phyloP scores from a whole-genome alignment of 2,797 vertebrate species.

The Thaleichthys pacificus region DNA sequence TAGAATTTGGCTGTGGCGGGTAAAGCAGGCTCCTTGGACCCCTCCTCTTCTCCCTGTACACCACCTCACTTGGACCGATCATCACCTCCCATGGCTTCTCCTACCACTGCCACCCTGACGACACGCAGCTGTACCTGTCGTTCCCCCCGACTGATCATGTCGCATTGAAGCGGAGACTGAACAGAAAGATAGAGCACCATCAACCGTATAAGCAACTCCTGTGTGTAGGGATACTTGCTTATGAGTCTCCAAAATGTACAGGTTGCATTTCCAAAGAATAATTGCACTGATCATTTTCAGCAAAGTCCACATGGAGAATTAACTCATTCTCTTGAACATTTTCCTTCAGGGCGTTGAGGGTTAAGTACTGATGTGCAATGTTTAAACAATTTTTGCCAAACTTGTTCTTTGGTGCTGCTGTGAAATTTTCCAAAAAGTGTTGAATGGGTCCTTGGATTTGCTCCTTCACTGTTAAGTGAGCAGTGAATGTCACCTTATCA shows the following conservation, averaged over 20 bases:
- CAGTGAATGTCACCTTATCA: too few species aligned
- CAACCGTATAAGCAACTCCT: neutral
- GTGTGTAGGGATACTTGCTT: neutral
- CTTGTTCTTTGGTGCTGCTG: too few species aligned
- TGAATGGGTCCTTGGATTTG: neutral
- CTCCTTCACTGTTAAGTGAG: neutral
- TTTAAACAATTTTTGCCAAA: too few species aligned
- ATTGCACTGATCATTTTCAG: constrained; percentile 7
- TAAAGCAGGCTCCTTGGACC: too few species aligned
- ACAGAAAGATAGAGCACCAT: neutral
- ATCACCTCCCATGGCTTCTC: too few species aligned
- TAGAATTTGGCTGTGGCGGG: too few species aligned
- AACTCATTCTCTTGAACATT: neutral
- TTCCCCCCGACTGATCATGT: too few species aligned
- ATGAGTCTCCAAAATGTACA: constrained; percentile 5
- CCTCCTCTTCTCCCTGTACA: too few species aligned
- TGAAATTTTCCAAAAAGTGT: neutral
- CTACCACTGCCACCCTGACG: too few species aligned
- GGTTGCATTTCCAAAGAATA: constrained; percentile 8
- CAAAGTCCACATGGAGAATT: constrained; percentile 11
- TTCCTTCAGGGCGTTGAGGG: neutral
- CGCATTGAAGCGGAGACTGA: constrained; percentile 5
- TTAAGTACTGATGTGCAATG: neutral
- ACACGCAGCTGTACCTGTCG: too few species aligned
- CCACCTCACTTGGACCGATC: too few species aligned